Evolutionary conservation across 2,888 invertebrate species (phyloP).

Genomic region (Linnaemya vulpina): DNA sequence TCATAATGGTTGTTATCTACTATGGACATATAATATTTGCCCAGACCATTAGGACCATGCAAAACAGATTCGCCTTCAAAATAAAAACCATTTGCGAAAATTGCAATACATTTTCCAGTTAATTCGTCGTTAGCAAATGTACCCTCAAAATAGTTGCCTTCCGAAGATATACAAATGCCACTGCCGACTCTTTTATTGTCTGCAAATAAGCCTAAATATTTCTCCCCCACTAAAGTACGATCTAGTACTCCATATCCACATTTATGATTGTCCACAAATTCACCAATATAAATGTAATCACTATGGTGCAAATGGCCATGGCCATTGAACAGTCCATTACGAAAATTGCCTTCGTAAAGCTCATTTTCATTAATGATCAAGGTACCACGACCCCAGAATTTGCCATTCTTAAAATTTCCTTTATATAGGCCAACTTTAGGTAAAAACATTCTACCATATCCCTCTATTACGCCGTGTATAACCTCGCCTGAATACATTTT

Average conservation of each 20-base stretch:
- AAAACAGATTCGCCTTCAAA: slow-evolving; percentile 95
- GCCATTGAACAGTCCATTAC: slow-evolving; percentile 92
- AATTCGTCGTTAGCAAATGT: slow-evolving; percentile 91
- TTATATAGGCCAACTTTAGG: slow-evolving; percentile 87
- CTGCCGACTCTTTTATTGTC: slow-evolving; percentile 93
- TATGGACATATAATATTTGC: slow-evolving; percentile 90
- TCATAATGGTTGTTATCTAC: slow-evolving; percentile 85
- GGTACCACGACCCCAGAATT: slow-evolving; percentile 91
- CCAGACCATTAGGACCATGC: slow-evolving; percentile 91
- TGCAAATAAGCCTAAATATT: slow-evolving; percentile 94
- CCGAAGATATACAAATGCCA: slow-evolving; percentile 93
- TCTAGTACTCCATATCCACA: slow-evolving; percentile 96
- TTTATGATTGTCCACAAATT: slow-evolving; percentile 90
- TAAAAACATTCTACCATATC: slow-evolving; percentile 82
- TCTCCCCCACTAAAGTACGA: slow-evolving; percentile 92
- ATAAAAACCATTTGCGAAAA: slow-evolving; percentile 93
- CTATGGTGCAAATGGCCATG: slow-evolving; percentile 93
- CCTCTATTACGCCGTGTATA: slow-evolving; percentile 84
- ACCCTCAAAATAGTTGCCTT: slow-evolving; percentile 96
- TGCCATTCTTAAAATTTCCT: slow-evolving; percentile 87
- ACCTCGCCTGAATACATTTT: slow-evolving; percentile 92
- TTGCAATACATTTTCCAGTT: slow-evolving; percentile 92
- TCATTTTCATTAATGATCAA: slow-evolving; percentile 89
- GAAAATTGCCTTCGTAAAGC: slow-evolving; percentile 93
- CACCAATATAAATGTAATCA: slow-evolving; percentile 94